Evolutionary conservation across 2,888 invertebrate species (phyloP), one percentile per base, ranked within the genome.

Genomic region (Exephanes ischioxanthus): DNA sequence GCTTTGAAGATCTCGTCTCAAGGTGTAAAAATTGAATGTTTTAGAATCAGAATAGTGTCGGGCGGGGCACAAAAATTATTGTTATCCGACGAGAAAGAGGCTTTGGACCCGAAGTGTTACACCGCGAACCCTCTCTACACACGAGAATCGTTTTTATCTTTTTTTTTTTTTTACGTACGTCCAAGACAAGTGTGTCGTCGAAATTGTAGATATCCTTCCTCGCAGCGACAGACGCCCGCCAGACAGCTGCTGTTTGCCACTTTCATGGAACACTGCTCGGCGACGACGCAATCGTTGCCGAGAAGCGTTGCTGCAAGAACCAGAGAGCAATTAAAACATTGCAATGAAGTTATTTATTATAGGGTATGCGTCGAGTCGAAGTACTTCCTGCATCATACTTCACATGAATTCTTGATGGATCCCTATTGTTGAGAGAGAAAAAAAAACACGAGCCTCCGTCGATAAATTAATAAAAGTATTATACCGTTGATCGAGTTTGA

Each of bases 111-210:
- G 1, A 48, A 48, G 45, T 48, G 45, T 48, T 48, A 48, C 14
- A 48, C 45, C 4, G 16, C 4, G 37, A 37, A 7, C 37, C 7
- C 37, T 41, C 11, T 48, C 3, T 48, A 14, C 16, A 48, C 11
- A 48, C 16, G 45, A 26, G 3, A 58, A 22, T 58, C 14, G 58
- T 14, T 48, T 51, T 45, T 51, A 11, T 45, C 3, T 48, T 7
- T 14, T 63, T 16, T 19, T 11, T 63, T 14, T 11, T 19, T 63
- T 26, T 94, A 97, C 98, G 97, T 96, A 98, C 98, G 98, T 93
- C 97, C 97, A 79, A 98, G 96, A 93, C 98, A 98, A 61, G 98
- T 98, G 94, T 98, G 98, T 92, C 97, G 97, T 92, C 98, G 96
- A 95, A 97, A 98, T 94, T 98, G 97, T 87, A 98, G 95, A 94